Evolutionary conservation across 2,113 vertebrate genomes (phyloP).

Genomic region (Pristiophorus japonicus): DNA sequence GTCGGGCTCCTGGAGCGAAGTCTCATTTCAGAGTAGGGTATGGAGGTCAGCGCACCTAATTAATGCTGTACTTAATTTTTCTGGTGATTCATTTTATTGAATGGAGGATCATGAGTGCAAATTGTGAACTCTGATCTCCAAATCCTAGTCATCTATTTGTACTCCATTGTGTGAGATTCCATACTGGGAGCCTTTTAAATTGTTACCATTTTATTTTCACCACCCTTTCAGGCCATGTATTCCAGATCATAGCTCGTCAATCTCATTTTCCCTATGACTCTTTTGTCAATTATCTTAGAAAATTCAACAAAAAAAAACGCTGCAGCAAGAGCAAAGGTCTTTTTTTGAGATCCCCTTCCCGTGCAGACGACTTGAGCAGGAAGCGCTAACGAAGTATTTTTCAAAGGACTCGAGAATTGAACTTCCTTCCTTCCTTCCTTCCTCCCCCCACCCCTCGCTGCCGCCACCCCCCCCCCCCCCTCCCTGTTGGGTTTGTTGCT

Average conservation of each 20-base stretch:
- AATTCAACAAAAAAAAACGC: background rate
- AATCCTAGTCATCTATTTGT: background rate
- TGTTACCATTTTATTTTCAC: background rate
- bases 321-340: background rate
- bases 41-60: background rate
- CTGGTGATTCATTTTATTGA: background rate
- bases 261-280: background rate
- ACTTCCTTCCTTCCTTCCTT: no score
- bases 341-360: background rate
- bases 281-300: background rate
- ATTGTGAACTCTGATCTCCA: background rate
- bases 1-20: no score
- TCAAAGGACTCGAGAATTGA: background rate
- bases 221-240: background rate
- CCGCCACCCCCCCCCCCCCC: background rate
- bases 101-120: background rate
- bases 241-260: background rate
- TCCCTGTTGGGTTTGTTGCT: background rate
- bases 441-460: no score
- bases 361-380: background rate
- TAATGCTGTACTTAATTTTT: background rate
- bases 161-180: background rate
- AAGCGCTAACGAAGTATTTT: background rate
- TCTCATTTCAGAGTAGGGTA: background rate
- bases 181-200: background rate